Evolutionary conservation across 1,140 invertebrate species (phyloP).

Genomic region (Cherax quadricarinatus): DNA sequence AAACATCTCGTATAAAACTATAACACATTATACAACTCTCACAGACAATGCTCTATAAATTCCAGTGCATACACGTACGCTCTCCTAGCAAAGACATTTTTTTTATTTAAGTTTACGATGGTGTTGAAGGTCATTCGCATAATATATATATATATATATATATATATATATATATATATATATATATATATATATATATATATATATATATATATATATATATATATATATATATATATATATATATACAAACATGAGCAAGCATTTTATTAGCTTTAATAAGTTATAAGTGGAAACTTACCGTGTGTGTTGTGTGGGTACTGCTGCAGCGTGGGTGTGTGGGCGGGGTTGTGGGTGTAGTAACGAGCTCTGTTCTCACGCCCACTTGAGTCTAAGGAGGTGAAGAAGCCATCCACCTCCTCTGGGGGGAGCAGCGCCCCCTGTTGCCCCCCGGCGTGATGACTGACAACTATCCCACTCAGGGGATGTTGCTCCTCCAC

Average conservation of each 20-base stretch:
- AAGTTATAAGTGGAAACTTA: slow-evolving; percentile 22
- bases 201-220: slow-evolving; percentile 39
- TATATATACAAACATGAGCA: too few species aligned
- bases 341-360: slow-evolving; percentile 48
- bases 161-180: neutral
- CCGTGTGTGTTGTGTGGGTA: slow-evolving; percentile 59
- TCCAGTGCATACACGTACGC: too few species aligned
- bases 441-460: slow-evolving; percentile 40
- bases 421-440: slow-evolving; percentile 59
- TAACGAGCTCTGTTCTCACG: slow-evolving; percentile 56
- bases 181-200: slow-evolving; percentile 8
- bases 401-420: slow-evolving; percentile 64
- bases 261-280: too few species aligned
- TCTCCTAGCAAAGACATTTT: too few species aligned
- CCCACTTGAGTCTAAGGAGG: slow-evolving; percentile 57
- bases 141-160: too few species aligned
- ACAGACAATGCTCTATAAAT: too few species aligned
- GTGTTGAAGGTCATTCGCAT: too few species aligned
- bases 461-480: slow-evolving; percentile 4
- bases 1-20: too few species aligned
- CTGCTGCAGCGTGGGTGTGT: slow-evolving; percentile 47
- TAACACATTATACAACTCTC: too few species aligned
- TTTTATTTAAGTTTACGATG: too few species aligned
- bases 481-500: slow-evolving; percentile 35
- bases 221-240: slow-evolving; percentile 10